Evolutionary conservation across 2,888 invertebrate species (phyloP).

Genomic region (Parochlus steinenii): DNA sequence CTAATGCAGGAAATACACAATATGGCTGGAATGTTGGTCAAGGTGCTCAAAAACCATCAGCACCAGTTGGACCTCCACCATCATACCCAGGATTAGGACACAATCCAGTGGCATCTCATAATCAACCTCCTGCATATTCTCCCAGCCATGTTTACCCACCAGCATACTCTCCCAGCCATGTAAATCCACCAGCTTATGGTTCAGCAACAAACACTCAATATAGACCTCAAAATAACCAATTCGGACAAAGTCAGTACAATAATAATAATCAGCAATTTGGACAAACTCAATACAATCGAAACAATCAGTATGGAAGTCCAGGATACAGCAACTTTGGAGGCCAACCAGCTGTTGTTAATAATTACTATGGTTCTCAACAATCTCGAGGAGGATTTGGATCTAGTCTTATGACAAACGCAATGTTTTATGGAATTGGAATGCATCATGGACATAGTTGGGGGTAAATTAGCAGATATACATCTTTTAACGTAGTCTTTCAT

Average conservation of each 20-base stretch:
- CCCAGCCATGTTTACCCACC: too few species aligned
- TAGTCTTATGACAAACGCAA: constrained; percentile 4
- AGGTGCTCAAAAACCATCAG: constrained; percentile 2
- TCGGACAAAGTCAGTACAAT: too few species aligned
- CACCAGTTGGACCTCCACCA: constrained; percentile 7
- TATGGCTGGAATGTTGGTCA: constrained; percentile 6
- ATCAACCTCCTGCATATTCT: constrained; percentile 10
- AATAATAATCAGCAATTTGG: too few species aligned
- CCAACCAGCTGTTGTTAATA: too few species aligned
- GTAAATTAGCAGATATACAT: background rate
- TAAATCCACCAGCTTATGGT: constrained; percentile 8
- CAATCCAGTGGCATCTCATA: background rate
- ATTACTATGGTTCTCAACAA: constrained; percentile 5
- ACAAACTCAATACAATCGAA: too few species aligned
- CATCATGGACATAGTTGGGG: constrained; percentile 7
- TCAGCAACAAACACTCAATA: background rate
- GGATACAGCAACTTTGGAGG: background rate
- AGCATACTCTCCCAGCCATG: constrained; percentile 1
- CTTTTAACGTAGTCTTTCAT: background rate
- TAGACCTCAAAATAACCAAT: background rate
- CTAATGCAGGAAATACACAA: constrained; percentile 1
- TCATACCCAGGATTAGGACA: constrained; percentile 10
- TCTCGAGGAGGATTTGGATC: constrained; percentile 6
- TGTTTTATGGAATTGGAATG: constrained; percentile 9
- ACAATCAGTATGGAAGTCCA: too few species aligned